Conservation (phyloP, 2,113 vertebrate genomes). For the Porphyrio hochstetteri region DNA sequence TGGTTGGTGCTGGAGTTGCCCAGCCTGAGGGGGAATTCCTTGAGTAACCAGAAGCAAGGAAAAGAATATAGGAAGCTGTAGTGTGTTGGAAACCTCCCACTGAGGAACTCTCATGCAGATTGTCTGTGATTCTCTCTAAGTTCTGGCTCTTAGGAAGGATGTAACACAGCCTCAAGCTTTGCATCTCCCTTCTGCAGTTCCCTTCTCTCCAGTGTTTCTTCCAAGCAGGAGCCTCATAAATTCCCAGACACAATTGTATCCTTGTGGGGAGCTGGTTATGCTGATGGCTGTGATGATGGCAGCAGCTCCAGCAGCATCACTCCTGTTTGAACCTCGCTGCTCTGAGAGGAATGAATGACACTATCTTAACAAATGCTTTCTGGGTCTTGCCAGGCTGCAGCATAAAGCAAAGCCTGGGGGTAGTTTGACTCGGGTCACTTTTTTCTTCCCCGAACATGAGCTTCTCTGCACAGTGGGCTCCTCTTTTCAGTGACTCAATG, state of each 20-base stretch:
- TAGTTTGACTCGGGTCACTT: not conserved
- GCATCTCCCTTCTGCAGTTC: not conserved
- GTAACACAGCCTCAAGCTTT: not conserved
- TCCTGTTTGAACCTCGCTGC: not conserved
- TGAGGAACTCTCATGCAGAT: accelerated
- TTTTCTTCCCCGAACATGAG: not conserved
- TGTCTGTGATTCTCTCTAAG: not conserved
- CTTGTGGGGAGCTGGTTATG: not conserved
- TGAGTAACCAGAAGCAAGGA: not conserved
- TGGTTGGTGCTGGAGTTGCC: not conserved
- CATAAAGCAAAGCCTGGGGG: not conserved
- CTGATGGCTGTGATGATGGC: not conserved
- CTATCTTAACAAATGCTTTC: not conserved
- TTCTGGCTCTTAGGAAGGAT: not conserved
- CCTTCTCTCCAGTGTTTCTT: not conserved
- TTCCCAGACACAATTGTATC: not conserved
- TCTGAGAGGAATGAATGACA: not conserved
- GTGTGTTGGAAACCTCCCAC: not conserved
- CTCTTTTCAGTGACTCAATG: not conserved
- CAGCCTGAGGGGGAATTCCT: not conserved
- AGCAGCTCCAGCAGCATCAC: not conserved
- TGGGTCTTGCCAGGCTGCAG: not conserved
- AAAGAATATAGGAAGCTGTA: not conserved
- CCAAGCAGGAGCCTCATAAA: not conserved
- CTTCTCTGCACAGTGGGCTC: not conserved